Base-by-base conservation (phyloP, 2,797 vertebrate genomes). In the Steatocranus sp. region DNA sequence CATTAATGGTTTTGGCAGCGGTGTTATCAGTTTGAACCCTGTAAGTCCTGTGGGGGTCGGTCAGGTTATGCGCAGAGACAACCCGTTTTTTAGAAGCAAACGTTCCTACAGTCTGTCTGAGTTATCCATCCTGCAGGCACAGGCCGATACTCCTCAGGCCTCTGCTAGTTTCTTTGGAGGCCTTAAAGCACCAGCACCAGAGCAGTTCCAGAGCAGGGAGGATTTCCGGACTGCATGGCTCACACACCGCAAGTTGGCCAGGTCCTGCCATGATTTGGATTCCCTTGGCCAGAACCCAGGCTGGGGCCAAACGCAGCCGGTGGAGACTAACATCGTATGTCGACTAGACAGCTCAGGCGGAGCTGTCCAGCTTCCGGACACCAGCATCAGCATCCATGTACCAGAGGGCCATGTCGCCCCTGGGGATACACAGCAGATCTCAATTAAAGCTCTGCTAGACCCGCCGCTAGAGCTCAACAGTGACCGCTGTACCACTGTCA, bases 81-180 rank as follows among this genome's bases (percentile, higher is more conserved):
- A 99, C 89, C 98, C 98, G 0, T 99, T 99, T 93, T 98, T 98
- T 89, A 93, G 97, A 66, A 99, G 98, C 89, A 99, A 99, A n/a
- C 97, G 98, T 1, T 99, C 98, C 53, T 99, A 99, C 95, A 99
- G 98, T 91, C 93, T 99, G 74, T 99, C 98, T 0, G 98, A 99
- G 75, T 95, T 99, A 30, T 99, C 98, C 0, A 96, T 98, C 76
- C 96, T 99, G 41, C 98, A 99, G 76, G 96, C 98, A 79, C 96
- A 97, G 92, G 95, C 97, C 0, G 97, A 97, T 0, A 1, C 79
- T 3, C 96, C 97, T 0, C 88, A 90, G 79, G 77, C 76, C 0
- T 95, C 96, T 0, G 93, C 88, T 0, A 84, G 97, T 20, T 98
- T 98, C 80, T 99, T 98, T 49, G 93, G 94, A 0, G 96, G 97